phyloP scores from a whole-genome alignment of 2,888 invertebrate genomes.

The Sepioteuthis lessoniana region DNA sequence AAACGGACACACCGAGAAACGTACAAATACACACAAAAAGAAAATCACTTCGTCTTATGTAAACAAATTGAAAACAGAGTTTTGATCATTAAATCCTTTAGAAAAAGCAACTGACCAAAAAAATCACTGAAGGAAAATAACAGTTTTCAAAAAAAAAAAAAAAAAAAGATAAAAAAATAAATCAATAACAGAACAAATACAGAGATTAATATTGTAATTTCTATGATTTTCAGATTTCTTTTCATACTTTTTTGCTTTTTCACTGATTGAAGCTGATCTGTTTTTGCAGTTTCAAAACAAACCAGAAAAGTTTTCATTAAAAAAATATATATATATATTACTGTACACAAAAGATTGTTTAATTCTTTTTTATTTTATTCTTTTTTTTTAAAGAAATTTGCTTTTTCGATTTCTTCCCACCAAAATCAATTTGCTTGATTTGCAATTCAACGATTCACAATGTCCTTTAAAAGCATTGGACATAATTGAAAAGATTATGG shows the following conservation, averaged over 20 bases:
- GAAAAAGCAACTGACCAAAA: background rate
- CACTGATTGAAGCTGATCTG: background rate
- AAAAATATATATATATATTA: background rate
- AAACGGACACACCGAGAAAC: background rate
- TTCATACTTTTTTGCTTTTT: background rate
- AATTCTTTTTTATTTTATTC: too few relatives aligned
- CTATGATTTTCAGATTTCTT: background rate
- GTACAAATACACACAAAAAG: background rate
- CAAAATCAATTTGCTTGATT: constrained; percentile 25
- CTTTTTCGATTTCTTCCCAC: background rate
- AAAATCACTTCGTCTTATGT: background rate
- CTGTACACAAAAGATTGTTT: background rate
- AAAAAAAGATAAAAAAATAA: too few relatives aligned
- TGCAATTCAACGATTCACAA: background rate
- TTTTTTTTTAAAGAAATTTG: background rate
- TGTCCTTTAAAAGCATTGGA: background rate
- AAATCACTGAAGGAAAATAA: background rate
- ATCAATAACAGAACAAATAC: background rate
- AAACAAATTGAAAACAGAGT: background rate
- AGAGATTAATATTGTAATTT: background rate
- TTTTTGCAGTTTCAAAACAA: background rate
- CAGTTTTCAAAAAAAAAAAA: background rate
- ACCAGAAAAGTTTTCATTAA: background rate
- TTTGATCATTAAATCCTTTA: background rate
- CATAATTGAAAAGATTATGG: background rate